These are phyloP conservation scores for Amphipoea oculea DNA, from an alignment of 2,888 invertebrate species.

Conservation along the genomic window DNA sequence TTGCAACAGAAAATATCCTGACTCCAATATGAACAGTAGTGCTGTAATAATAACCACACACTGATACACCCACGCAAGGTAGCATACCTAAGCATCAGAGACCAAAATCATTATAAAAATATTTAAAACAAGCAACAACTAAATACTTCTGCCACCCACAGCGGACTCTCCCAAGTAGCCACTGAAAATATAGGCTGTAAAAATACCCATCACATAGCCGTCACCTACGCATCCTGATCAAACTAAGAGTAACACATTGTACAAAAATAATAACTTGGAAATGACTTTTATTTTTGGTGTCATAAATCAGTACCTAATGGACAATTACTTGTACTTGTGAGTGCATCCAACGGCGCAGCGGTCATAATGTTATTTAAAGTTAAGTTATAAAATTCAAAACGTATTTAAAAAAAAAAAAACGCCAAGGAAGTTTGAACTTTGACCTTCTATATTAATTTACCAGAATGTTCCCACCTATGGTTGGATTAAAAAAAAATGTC, in stretches of 20 bases:
- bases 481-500: too few relatives aligned
- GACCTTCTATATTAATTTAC: not conserved
- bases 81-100: not conserved
- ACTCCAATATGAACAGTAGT: not conserved
- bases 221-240: not conserved
- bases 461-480: not conserved
- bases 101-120: not conserved
- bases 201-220: not conserved
- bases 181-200: not conserved
- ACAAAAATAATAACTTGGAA: not conserved
- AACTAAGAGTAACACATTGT: not conserved
- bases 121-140: not conserved
- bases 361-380: not conserved
- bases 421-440: not conserved
- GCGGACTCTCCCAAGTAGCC: slow-evolving; percentile 14
- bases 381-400: not conserved
- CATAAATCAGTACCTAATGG: too few relatives aligned
- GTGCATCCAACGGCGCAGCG: not conserved
- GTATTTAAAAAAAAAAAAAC: not conserved
- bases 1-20: not conserved
- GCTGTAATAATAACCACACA: not conserved
- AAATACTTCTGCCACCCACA: not conserved
- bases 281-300: not conserved
- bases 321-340: too few relatives aligned
- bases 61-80: not conserved